phyloP scores from a whole-genome alignment of 2,888 invertebrate species.

The Caenorhabditis virilis region DNA sequence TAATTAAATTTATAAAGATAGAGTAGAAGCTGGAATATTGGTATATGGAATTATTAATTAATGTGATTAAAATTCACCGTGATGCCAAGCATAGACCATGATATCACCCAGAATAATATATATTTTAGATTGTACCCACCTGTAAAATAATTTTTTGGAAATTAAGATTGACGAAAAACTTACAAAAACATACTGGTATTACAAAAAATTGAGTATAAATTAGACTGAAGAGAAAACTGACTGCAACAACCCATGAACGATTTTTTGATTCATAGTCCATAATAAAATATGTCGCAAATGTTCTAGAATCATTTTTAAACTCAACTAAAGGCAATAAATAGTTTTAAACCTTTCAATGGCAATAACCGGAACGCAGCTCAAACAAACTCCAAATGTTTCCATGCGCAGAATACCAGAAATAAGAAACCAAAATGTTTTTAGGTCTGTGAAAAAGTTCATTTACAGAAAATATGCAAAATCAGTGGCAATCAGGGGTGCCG shows the following conservation, averaged over 20 bases:
- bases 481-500: too few relatives aligned
- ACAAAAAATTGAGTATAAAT: not conserved
- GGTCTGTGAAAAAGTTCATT: constrained; percentile 17
- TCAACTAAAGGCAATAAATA: too few relatives aligned
- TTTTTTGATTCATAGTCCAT: constrained; percentile 4
- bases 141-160: too few relatives aligned
- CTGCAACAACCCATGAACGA: not conserved
- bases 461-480: too few relatives aligned
- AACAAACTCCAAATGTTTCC: constrained; percentile 17
- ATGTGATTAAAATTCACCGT: too few relatives aligned
- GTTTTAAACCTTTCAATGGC: constrained; percentile 29
- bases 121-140: too few relatives aligned
- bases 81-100: too few relatives aligned
- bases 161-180: not conserved
- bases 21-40: not conserved
- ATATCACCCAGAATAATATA: too few relatives aligned
- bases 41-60: too few relatives aligned
- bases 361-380: constrained; percentile 13
- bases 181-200: constrained; percentile 1
- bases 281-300: constrained; percentile 6
- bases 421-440: constrained; percentile 15
- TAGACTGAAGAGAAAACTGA: not conserved
- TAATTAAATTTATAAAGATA: not conserved
- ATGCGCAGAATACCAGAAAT: constrained; percentile 20
- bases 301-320: not conserved